A percentile compares a stretch with the other conserved stretches of the same genome.
Evolutionary conservation across 2,888 invertebrate species (phyloP).

Genomic region (Drosophila imparisetae): DNA sequence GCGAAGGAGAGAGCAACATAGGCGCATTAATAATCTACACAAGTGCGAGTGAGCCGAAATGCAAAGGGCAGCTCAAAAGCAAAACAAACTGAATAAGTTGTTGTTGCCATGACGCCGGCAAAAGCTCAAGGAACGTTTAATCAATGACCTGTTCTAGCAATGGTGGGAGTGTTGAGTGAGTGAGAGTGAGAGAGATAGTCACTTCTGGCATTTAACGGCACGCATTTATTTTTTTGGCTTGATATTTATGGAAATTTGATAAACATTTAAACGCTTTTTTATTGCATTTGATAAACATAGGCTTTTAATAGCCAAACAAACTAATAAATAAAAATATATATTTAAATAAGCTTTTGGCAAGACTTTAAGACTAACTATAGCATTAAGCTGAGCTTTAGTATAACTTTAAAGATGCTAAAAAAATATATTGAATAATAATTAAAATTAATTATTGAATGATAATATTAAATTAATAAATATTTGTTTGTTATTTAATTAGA

Average conservation of each 20-base stretch:
- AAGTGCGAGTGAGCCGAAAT: constrained; percentile 37
- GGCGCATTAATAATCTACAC: neutral
- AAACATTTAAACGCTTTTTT: constrained; percentile 56
- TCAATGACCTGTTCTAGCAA: constrained; percentile 54
- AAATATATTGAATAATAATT: too few relatives aligned
- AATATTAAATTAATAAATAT: too few relatives aligned
- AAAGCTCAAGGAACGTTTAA: constrained; percentile 65
- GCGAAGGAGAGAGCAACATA: neutral
- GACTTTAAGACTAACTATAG: too few relatives aligned
- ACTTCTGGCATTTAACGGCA: constrained; percentile 38
- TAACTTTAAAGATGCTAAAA: too few relatives aligned
- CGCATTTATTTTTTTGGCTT: constrained; percentile 30
- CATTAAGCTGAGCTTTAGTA: too few relatives aligned
- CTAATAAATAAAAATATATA: constrained; percentile 5
- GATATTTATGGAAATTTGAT: constrained; percentile 74
- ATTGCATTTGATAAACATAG: constrained; percentile 35
- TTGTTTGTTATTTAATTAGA: too few relatives aligned
- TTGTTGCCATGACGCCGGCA: constrained; percentile 62
- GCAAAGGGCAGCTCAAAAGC: constrained; percentile 49
- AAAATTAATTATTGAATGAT: too few relatives aligned
- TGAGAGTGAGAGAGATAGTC: constrained; percentile 3
- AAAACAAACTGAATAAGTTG: constrained; percentile 6
- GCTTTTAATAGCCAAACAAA: constrained; percentile 33
- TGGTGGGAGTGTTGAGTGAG: neutral
- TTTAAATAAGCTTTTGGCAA: neutral